Evolutionary conservation across 2,888 invertebrate genomes (phyloP), one percentile per base, ranked within the genome.

Genomic region (Brachycybe producta): DNA sequence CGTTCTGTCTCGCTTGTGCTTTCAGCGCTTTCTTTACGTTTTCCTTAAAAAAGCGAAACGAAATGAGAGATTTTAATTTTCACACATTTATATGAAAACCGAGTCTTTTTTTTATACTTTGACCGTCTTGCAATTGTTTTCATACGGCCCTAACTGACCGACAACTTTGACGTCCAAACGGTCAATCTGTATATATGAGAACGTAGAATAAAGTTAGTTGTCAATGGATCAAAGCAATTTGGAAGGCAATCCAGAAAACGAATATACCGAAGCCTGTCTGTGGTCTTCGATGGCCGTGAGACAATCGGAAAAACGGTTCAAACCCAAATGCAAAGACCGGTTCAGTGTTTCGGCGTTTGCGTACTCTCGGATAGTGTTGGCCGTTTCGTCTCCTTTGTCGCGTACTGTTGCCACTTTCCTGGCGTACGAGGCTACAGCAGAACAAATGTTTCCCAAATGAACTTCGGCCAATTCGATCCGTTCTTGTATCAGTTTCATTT

Each of bases 401-500:
- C 90, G 74, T 46, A 84, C 69, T 62, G 84, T 80, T 42, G 46
- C 82, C 35, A 77, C 75, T 73, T 86, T 87, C 49, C 83, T 73
- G 0, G 82, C 76, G 61, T 83, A 84, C 46, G 79, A 77, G 2
- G 80, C 80, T 64, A 88, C 82, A 8, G 75, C 74, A 1, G 77
- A 74, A 65, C 84, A 85, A 58, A 90, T 67, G 60, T 85, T 82
- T 8, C 82, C 80, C 58, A 88, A 77, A 66, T 84, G 76, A 60
- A 79, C 81, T 64, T 90, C 90, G 2, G 82, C 81, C 27, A 72
- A 70, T 48, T 78, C 73, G 41, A 90, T 83, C 53, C 88, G 74
- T 52, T 86, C 85, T 65, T 85, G 82, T 50, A 88, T 81, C 58
- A 86, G 80, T 69, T 84, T 87, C 7, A 84, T 79, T 67, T 86